Evolutionary conservation across 2,797 vertebrate genomes (phyloP).

Genomic region (Zonotrichia albicollis): DNA sequence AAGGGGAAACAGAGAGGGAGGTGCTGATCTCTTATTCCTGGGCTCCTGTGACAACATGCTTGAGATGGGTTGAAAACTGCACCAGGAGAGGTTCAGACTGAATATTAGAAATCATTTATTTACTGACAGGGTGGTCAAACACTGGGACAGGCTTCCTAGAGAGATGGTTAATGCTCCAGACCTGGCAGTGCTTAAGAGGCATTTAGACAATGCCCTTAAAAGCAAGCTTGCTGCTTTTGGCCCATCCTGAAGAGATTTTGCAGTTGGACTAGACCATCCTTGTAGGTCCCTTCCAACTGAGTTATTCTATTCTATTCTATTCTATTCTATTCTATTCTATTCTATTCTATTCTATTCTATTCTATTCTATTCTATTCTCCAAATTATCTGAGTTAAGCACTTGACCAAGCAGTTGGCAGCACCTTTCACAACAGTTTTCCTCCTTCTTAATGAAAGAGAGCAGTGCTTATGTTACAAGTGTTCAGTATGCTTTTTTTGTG

Average conservation of each 20-base stretch:
- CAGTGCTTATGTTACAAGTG: background rate
- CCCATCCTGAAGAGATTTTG: background rate
- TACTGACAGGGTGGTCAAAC: background rate
- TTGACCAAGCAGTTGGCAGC: background rate
- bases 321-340: background rate
- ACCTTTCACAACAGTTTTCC: background rate
- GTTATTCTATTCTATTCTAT: background rate
- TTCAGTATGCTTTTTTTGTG: background rate
- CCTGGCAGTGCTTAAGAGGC: background rate
- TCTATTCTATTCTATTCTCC: background rate
- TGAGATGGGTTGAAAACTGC: background rate
- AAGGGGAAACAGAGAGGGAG: background rate
- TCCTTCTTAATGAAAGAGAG: background rate
- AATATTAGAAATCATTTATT: background rate
- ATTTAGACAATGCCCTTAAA: background rate
- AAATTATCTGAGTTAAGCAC: background rate
- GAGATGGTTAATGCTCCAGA: background rate
- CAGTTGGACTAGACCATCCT: background rate
- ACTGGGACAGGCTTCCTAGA: background rate
- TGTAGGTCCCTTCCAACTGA: background rate
- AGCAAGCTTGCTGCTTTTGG: background rate
- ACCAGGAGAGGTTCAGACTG: background rate
- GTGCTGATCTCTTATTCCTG: background rate
- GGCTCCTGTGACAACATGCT: rapidly evolving
- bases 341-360: background rate